Evolutionary conservation across 2,113 vertebrate genomes (phyloP).

Genomic region (Prionailurus viverrinus): DNA sequence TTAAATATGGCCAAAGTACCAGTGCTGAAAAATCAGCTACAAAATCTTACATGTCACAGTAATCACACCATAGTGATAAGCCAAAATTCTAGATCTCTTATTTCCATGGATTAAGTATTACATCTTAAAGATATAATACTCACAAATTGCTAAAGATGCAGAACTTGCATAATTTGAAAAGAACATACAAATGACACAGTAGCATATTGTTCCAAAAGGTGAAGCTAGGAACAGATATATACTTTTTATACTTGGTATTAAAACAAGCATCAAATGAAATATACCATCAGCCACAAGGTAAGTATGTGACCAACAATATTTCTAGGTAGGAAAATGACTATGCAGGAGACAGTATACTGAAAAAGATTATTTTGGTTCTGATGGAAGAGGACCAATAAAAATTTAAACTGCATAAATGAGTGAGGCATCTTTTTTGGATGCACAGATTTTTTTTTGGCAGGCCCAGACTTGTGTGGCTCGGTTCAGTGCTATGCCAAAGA

Average conservation of each 20-base stretch:
- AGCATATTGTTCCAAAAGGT: not conserved
- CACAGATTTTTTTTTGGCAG: not conserved
- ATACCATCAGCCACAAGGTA: not conserved
- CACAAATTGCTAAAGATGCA: conserved; percentile 43
- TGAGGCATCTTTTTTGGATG: not conserved
- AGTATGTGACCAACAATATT: not conserved
- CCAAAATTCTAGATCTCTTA: not conserved
- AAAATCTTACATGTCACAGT: not conserved
- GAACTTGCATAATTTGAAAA: conserved; percentile 52
- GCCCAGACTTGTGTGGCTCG: not conserved
- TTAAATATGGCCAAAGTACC: conserved; percentile 9
- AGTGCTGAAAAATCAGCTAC: not conserved
- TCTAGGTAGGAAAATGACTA: not conserved
- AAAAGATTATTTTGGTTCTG: not conserved
- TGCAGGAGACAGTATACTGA: not conserved
- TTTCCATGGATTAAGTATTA: not conserved
- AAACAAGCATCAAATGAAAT: not conserved
- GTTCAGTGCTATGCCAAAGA: not conserved
- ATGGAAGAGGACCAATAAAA: not conserved
- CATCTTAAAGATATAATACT: not conserved
- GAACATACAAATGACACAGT: not conserved
- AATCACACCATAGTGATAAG: not conserved
- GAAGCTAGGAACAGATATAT: not conserved
- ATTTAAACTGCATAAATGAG: not conserved
- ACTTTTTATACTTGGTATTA: not conserved